Percentiles rank a stretch among this genome's conserved stretches.
Evolutionary conservation across 2,888 invertebrate species (phyloP).

Genomic region (Pseudoips prasinana): DNA sequence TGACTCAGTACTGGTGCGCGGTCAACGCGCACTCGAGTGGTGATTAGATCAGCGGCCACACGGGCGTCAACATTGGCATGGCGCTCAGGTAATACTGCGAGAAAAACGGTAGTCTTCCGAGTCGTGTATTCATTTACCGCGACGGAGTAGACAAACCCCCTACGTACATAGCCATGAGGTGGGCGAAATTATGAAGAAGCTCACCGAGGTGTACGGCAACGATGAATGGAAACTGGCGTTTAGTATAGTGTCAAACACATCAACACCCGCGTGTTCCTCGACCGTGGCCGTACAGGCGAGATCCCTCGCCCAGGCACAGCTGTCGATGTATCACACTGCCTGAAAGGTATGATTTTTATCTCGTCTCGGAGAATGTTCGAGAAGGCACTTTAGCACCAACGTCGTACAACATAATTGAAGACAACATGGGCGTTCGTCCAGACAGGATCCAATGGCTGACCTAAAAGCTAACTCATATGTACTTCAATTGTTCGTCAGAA

Average conservation of each 20-base stretch:
- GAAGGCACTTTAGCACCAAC: conserved; percentile 97
- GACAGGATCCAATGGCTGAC: conserved; percentile 91
- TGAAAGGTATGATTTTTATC: conserved; percentile 93
- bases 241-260: conserved; percentile 95
- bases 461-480: conserved; percentile 94
- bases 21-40: conserved; percentile 88
- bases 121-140: conserved; percentile 91
- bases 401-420: conserved; percentile 92
- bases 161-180: conserved; percentile 90
- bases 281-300: conserved; percentile 45
- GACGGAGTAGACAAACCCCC: conserved; percentile 96
- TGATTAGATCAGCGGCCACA: conserved; percentile 88
- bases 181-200: conserved; percentile 73
- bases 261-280: conserved; percentile 88
- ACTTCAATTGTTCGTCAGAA: conserved; percentile 93
- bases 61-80: conserved; percentile 83
- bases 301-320: conserved; percentile 94
- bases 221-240: conserved; percentile 84
- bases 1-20: conserved; percentile 87
- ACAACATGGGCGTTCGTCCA: conserved; percentile 85
- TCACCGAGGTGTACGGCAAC: conserved; percentile 79
- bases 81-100: conserved; percentile 76
- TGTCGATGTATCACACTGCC: conserved; percentile 93
- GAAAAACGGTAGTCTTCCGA: conserved; percentile 79
- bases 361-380: conserved; percentile 92